phyloP scores from a whole-genome alignment of 2,113 vertebrate genomes.

The Melospiza georgiana region DNA sequence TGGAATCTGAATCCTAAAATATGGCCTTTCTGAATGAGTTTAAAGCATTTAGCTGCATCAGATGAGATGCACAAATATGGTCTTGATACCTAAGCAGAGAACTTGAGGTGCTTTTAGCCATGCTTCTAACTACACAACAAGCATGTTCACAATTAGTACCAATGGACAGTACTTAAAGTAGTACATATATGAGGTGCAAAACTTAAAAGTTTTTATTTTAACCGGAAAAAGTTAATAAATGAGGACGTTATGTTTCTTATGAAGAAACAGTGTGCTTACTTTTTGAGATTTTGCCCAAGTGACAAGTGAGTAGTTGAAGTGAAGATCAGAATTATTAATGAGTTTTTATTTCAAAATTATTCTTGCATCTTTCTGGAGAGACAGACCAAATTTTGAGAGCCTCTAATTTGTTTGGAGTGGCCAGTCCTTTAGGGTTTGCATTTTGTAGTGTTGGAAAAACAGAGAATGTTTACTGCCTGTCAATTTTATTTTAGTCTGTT shows the following conservation, averaged over 20 bases:
- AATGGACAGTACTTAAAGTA: background rate
- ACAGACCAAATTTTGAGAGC: background rate
- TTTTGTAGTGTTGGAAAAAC: background rate
- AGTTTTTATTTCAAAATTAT: background rate
- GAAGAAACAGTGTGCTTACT: background rate
- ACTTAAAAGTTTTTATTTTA: background rate
- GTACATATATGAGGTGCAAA: background rate
- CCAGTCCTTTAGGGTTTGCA: background rate
- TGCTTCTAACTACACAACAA: background rate
- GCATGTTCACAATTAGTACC: background rate
- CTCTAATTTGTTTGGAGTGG: background rate
- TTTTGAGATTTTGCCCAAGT: background rate
- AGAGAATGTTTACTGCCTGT: background rate
- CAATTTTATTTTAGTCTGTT: slow-evolving; percentile 1
- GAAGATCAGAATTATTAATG: background rate
- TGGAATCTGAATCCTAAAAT: background rate
- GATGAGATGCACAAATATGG: background rate
- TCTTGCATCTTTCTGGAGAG: background rate
- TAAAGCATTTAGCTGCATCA: background rate
- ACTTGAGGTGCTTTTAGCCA: background rate
- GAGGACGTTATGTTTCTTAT: background rate
- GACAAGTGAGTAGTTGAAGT: background rate
- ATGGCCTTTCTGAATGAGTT: background rate
- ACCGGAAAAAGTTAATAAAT: background rate
- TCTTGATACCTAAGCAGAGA: background rate